phyloP scores from a whole-genome alignment of 2,797 vertebrate species.

The Poecile montanus region DNA sequence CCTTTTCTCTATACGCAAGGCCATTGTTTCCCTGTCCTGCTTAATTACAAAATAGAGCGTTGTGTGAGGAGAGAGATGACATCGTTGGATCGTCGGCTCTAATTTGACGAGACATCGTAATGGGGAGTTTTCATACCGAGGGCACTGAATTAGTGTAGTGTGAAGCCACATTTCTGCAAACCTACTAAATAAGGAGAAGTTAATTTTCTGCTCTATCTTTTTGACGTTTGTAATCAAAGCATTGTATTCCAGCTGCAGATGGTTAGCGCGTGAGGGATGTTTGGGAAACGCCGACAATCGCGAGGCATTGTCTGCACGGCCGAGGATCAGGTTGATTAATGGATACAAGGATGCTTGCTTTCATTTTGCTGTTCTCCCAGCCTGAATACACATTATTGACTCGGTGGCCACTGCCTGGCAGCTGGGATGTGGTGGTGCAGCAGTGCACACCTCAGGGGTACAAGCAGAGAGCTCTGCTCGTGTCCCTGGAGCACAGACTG shows the following conservation, averaged over 20 bases:
- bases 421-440: neutral
- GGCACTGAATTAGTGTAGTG: conserved; percentile 67
- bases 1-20: conserved; percentile 62
- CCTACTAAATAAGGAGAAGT: conserved; percentile 70
- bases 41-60: conserved; percentile 61
- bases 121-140: conserved; percentile 65
- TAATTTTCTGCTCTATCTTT: conserved; percentile 78
- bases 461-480: neutral
- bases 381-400: neutral
- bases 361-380: neutral
- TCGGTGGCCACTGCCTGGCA: neutral
- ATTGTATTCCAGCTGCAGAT: conserved; percentile 67
- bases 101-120: conserved; percentile 66
- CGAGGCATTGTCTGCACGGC: conserved; percentile 7
- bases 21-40: conserved; percentile 61
- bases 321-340: conserved; percentile 33
- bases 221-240: conserved; percentile 72
- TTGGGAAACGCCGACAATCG: conserved; percentile 16
- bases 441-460: neutral
- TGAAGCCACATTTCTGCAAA: conserved; percentile 64
- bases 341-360: neutral
- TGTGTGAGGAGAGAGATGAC: conserved; percentile 48
- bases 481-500: neutral
- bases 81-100: conserved; percentile 36
- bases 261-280: conserved; percentile 64